Evolutionary conservation across 2,113 vertebrate species (phyloP).

Genomic region (Diadophis punctatus): DNA sequence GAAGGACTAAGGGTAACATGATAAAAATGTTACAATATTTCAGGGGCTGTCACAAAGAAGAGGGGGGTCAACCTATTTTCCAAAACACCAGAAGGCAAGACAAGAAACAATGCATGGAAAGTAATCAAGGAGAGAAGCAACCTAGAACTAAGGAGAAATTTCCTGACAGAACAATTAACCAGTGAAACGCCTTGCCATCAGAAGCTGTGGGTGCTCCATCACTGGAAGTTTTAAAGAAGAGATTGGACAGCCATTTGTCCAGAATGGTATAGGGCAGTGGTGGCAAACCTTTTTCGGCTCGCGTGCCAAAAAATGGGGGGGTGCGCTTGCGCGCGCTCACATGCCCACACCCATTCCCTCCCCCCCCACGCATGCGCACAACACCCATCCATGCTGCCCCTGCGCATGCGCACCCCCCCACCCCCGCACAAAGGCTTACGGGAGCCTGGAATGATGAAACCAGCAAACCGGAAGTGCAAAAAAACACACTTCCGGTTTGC

Average conservation of each 20-base stretch:
- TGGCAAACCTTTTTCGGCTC: too few species aligned
- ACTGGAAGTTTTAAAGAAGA: background rate
- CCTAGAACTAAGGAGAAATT: background rate
- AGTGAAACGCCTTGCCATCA: background rate
- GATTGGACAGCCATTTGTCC: background rate
- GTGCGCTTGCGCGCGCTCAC: too few species aligned
- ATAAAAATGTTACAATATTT: background rate
- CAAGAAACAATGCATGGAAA: background rate
- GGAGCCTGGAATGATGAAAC: too few species aligned
- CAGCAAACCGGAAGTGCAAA: too few species aligned
- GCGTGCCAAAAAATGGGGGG: too few species aligned
- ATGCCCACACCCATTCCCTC: too few species aligned
- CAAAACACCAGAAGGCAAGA: background rate
- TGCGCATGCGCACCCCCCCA: too few species aligned
- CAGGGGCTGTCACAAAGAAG: background rate
- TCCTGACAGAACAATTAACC: background rate
- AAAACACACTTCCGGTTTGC: too few species aligned
- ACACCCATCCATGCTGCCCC: too few species aligned
- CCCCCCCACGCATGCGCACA: too few species aligned
- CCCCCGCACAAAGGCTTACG: too few species aligned
- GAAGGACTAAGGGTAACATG: too few species aligned
- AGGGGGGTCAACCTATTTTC: background rate
- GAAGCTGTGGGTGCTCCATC: background rate
- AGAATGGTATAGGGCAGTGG: background rate
- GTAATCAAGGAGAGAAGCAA: background rate